Base-by-base conservation (phyloP, 2,888 invertebrate species). In the Thecocarcelia acutangulata region DNA sequence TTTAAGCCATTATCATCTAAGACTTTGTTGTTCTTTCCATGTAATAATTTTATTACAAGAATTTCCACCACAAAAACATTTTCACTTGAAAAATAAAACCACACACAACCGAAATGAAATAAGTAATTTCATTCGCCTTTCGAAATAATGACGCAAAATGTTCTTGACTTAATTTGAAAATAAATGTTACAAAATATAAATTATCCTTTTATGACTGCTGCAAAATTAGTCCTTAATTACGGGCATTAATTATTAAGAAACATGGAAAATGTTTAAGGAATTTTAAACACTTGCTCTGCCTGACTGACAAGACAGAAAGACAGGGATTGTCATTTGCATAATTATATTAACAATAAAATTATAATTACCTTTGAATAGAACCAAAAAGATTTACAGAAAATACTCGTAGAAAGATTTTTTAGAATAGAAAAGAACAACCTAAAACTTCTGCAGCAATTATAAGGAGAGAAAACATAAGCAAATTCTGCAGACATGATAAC, bases 331-430 rank as follows among this genome's bases (percentile, higher is more conserved):
- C 85, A 89, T 88, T 88, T 89, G 87, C 88, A 88, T 88, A 88
- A 88, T 89, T 88, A 84, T 87, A 85, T 87, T 86, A 87, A 87
- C 88, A 89, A 87, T 89, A 88, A 89, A 87, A 89, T 87, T 88
- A 86, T 88, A 87, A 88, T 88, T 88, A 88, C 78, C 79, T 82
- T 64, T 46, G 70, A 56, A 72, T 33, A 77, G 19, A 42, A 59
- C 15, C 37, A 11, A 54, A 72, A 75, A n/a, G 9, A 37, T 5
- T 8, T 17, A 48, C 24, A 42, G 11, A 44, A 56, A 42, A 13
- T 0, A n/a, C n/a, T n/a, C n/a, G n/a, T n/a, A 68, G 13, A 66
- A 75, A 11, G 44, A 68, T 64, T 54, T 56, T 37, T 40, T 8
- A 69, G 37, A 19, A 19, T 6, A 56, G 21, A 28, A 24, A 61